phyloP scores from a whole-genome alignment of 2,797 vertebrate species.

The Microctenopoma lineatum region DNA sequence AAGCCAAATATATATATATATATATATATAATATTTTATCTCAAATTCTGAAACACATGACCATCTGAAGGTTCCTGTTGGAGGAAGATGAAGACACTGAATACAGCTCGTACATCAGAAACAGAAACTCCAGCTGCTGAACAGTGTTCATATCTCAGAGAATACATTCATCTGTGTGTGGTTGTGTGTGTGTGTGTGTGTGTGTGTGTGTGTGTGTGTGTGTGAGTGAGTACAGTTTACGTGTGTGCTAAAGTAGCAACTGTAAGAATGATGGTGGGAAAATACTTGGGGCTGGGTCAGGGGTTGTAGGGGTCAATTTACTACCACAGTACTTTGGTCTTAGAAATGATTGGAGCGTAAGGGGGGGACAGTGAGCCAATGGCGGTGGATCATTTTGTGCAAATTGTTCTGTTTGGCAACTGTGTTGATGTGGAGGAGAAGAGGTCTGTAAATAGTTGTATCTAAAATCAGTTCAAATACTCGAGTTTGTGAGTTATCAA shows the following conservation, averaged over 20 bases:
- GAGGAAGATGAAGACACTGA: slow-evolving; percentile 43
- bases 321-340: slow-evolving; percentile 87
- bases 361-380: slow-evolving; percentile 67
- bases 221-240: slow-evolving; percentile 39
- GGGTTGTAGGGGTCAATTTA: slow-evolving; percentile 62
- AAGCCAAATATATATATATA: slow-evolving; percentile 14
- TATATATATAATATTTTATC: background rate
- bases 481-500: slow-evolving; percentile 61
- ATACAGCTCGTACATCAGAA: slow-evolving; percentile 50
- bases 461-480: slow-evolving; percentile 68
- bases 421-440: slow-evolving; percentile 47
- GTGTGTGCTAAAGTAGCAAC: slow-evolving; percentile 57
- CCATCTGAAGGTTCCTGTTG: slow-evolving; percentile 36
- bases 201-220: slow-evolving; percentile 52
- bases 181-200: slow-evolving; percentile 38
- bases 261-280: slow-evolving; percentile 53
- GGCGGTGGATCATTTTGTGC: slow-evolving; percentile 77
- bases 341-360: slow-evolving; percentile 78
- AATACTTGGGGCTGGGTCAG: slow-evolving; percentile 40
- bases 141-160: slow-evolving; percentile 68
- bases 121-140: slow-evolving; percentile 61
- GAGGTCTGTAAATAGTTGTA: slow-evolving; percentile 64
- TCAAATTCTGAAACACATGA: slow-evolving; percentile 34
- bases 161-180: slow-evolving; percentile 82
- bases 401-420: slow-evolving; percentile 76